Base-by-base conservation (phyloP, 2,888 invertebrate species). In the Perithous albicinctus region DNA sequence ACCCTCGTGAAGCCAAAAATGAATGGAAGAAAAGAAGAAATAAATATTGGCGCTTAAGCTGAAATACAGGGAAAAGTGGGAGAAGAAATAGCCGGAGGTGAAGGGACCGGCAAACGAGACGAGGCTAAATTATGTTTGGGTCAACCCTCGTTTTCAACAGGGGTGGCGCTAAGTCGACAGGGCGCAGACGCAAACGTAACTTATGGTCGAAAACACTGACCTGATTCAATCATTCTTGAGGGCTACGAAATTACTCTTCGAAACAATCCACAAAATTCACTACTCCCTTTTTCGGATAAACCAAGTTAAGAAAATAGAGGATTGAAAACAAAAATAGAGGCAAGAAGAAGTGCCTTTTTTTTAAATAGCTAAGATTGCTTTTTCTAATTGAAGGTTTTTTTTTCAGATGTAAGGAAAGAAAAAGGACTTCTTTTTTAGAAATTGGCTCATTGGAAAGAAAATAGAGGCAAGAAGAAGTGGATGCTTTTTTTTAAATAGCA, bases 121-220 rank as follows among this genome's bases (percentile, higher is more conserved):
- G 76, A 61, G 76, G 86, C 84, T 85, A 88, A 88, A 90, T 89
- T 88, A 89, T 91, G 91, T 91, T 91, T 91, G 87, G 88, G 85
- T 90, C 88, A 88, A 87, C 87, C 88, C 88, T 90, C 87, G 89
- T 89, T 90, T 91, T 91, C 88, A 90, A 90, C 90, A 87, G 91
- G 78, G 90, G 90, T 91, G 89, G 90, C 91, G 89, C 88, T 89
- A 84, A 88, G 85, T 78, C 80, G 66, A 73, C 76, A 82, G 61
- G 77, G 89, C 90, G 90, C 90, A 89, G 83, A 87, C 91, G 91
- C 89, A 86, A 82, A 86, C 89, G 86, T 90, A 89, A 91, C 90
- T 91, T 90, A 91, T 91, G 91, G 91, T 92, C 89, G 91, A 92
- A 91, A 92, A 91, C 91, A 92, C 91, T 92, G 92, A 92, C 92